A percentile compares a stretch with the other conserved stretches of the same genome.
Conservation (phyloP, 2,888 invertebrate species). For the Caenorhabditis uteleia region DNA sequence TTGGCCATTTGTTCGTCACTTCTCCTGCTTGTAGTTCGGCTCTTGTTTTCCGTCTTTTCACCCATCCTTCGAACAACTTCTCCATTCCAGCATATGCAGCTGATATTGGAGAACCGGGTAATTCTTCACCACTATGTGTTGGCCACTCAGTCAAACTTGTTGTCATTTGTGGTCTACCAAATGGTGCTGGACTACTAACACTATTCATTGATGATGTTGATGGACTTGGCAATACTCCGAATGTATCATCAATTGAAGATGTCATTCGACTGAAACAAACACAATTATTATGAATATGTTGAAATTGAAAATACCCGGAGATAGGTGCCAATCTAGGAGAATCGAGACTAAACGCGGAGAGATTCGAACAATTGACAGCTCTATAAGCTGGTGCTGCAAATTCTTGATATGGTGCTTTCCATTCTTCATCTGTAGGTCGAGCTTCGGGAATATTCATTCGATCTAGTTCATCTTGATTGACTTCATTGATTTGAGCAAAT, state of each 20-base stretch:
- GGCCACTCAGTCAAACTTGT: slow-evolving; percentile 36
- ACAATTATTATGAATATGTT: no score
- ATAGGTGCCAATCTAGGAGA: slow-evolving; percentile 31
- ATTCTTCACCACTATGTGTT: slow-evolving; percentile 9
- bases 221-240: slow-evolving; percentile 42
- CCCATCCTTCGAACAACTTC: slow-evolving; percentile 58
- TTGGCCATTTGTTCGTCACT: slow-evolving; percentile 61
- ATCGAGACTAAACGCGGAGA: slow-evolving; percentile 40
- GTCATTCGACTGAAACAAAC: slow-evolving; percentile 16
- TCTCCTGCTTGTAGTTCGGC: slow-evolving; percentile 45
- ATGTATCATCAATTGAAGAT: slow-evolving; percentile 30
- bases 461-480: slow-evolving; percentile 39
- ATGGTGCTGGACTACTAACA: slow-evolving; percentile 46
- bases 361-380: slow-evolving; percentile 29
- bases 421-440: slow-evolving; percentile 45
- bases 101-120: slow-evolving; percentile 21
- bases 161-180: slow-evolving; percentile 27
- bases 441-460: slow-evolving; percentile 32
- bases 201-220: slow-evolving; percentile 52
- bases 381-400: slow-evolving; percentile 29
- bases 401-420: slow-evolving; percentile 45
- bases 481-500: slow-evolving; percentile 50
- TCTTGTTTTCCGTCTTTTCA: slow-evolving; percentile 50
- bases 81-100: slow-evolving; percentile 32
- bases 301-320: no score